phyloP scores from a whole-genome alignment of 1,140 invertebrate genomes.

The Drosophila melanogaster region DNA sequence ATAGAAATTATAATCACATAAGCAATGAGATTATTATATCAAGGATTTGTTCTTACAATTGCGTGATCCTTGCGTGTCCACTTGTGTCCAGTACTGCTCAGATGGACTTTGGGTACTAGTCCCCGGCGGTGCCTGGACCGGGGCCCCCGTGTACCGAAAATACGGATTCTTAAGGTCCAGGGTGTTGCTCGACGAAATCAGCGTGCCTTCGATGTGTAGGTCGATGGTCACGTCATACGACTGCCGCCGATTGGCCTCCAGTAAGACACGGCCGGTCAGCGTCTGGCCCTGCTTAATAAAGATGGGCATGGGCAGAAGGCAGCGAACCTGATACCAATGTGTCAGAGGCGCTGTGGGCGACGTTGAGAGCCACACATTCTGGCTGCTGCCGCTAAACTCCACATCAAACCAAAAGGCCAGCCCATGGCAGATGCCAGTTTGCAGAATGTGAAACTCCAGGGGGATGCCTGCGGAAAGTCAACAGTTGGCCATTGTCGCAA shows the following conservation, averaged over 20 bases:
- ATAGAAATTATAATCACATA: conserved; percentile 42
- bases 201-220: conserved; percentile 94
- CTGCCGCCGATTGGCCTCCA: conserved; percentile 98
- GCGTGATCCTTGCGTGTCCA: conserved; percentile 88
- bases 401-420: conserved; percentile 99
- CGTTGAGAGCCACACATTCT: conserved; percentile 98
- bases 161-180: conserved; percentile 99
- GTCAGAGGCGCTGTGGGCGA: conserved; percentile 99
- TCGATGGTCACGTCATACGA: conserved; percentile 99
- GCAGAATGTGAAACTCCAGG: conserved; percentile 95
- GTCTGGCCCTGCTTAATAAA: conserved; percentile 97
- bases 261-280: conserved; percentile 93
- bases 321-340: conserved; percentile 99
- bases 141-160: conserved; percentile 96
- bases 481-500: neutral
- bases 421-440: conserved; percentile 98
- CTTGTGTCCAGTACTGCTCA: conserved; percentile 94
- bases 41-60: conserved; percentile 62
- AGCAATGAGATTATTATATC: neutral
- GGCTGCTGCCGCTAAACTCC: conserved; percentile 96
- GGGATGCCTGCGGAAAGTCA: conserved; percentile 90
- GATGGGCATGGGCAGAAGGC: conserved; percentile 96
- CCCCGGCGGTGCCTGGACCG: conserved; percentile 94
- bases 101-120: conserved; percentile 95
- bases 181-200: conserved; percentile 93